These are phyloP conservation scores for Pachypsylla venusta DNA, from an alignment of 1,140 invertebrate genomes.

Conservation along the genomic window DNA sequence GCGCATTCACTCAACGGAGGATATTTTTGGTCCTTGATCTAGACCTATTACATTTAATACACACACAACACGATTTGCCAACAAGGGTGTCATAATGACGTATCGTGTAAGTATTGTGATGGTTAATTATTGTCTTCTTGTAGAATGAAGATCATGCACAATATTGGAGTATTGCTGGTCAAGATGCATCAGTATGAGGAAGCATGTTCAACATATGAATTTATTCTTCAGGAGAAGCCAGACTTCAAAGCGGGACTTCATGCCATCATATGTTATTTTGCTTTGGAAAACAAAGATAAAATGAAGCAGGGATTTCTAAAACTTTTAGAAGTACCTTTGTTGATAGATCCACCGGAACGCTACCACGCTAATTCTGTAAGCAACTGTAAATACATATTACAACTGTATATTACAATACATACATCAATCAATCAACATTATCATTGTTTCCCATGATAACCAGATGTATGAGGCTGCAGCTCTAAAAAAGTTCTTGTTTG, in stretches of 20 bases:
- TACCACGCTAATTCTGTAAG: slow-evolving; percentile 31
- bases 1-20: too few relatives aligned
- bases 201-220: slow-evolving; percentile 91
- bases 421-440: too few relatives aligned
- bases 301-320: slow-evolving; percentile 87
- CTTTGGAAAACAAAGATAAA: slow-evolving; percentile 81
- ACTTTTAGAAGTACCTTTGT: slow-evolving; percentile 71
- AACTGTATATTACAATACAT: too few relatives aligned
- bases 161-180: slow-evolving; percentile 90
- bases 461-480: too few relatives aligned
- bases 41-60: too few relatives aligned
- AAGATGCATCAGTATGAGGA: slow-evolving; percentile 92
- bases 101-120: not conserved
- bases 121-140: slow-evolving; percentile 23
- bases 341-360: slow-evolving; percentile 70
- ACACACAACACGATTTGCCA: too few relatives aligned
- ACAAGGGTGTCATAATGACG: too few relatives aligned
- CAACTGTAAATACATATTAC: too few relatives aligned
- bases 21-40: too few relatives aligned
- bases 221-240: slow-evolving; percentile 90
- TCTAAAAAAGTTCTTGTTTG: too few relatives aligned
- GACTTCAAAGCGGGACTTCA: slow-evolving; percentile 81
- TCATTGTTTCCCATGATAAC: too few relatives aligned
- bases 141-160: slow-evolving; percentile 95
- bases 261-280: slow-evolving; percentile 82